Evolutionary conservation across 2,113 vertebrate genomes (phyloP), one percentile per base, ranked within the genome.

Genomic region (Dromas ardeola): DNA sequence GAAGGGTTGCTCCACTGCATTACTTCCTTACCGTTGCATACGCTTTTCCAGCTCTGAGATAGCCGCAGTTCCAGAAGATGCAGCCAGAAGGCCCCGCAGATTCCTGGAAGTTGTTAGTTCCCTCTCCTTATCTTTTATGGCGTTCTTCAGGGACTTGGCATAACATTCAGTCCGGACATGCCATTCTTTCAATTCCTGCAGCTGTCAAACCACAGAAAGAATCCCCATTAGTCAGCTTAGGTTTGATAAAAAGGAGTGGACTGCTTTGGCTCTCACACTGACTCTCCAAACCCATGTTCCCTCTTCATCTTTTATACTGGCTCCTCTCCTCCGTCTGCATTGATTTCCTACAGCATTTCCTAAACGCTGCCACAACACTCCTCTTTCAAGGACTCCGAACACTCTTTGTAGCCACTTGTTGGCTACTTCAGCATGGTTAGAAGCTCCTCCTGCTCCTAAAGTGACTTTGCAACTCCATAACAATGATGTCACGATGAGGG

Each of bases 21-120:
- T 21, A 81, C 63, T 92, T 49, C 53, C 55, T 47, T 98, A 99
- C 99, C 96, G 89, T 83, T 98, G 98, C 55, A 99, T 20, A 26
- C 94, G 97, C 42, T 99, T 98, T 93, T 99, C 98, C 52, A 98
- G 97, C 94, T 98, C 98, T 95, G 94, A 97, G 80, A 96, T 71
- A 66, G 92, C 95, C 14, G 81, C 94, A n/a, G 96, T 84, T 47
- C 70, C 96, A 59, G 95, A 90, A 25, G 97, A 93, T 34, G 88
- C 47, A 22, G 95, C 86, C 55, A 98, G 91, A 34, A 71, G 90
- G 88, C 96, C 97, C 95, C 98, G 98, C 34, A 98, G 94, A 95
- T 98, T 98, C 94, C 97, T 98, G 86, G 91, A 58, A 40, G 96
- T 59, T 49, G 95, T 86, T 52, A 98, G 82, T 69, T 98, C 96